Base-by-base conservation (phyloP, 1,140 invertebrate species). In the Zophobas atratus region DNA sequence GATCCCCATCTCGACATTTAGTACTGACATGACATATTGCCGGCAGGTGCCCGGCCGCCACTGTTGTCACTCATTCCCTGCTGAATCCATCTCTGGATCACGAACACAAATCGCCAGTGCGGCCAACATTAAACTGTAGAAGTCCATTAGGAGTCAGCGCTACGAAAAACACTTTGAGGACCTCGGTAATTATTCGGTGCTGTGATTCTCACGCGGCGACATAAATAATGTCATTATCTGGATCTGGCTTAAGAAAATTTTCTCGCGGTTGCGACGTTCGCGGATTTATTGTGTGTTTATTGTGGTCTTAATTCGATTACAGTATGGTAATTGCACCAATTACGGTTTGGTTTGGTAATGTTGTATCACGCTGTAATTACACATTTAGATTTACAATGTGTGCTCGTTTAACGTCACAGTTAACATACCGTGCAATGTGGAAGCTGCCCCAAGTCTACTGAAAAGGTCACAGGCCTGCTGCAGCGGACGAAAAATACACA, bases 371-470 rank as follows among this genome's bases (percentile, higher is more conserved):
- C 72, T 49, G 78, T 77, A 80, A 78, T 80, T 80, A 79, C 76
- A 78, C 70, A 80, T 81, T 78, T 72, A 81, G 74, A 80, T 81
- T 81, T 81, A 81, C 80, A 80, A 60, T 79, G 48, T 78, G 70
- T 53, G 76, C 57, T 63, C 72, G 77, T 67, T 81, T 77, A 81
- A 80, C 77, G 80, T 81, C 80, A 81, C 80, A 77, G 77, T 81
- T 81, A 81, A 80, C 76, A 81, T 81, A 81, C 78, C 78, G 73
- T 67, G 70, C 74, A 53, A 70, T 75, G 49, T 67, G 71, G 57
- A 39, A 70, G 32, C 75, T 57, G 73, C 74, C 75, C 53, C 48
- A 72, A 63, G 63, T 70, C 72, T 41, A 36, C 63, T 32, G 56
- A 73, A 76, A 20, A 76, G 79, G 76, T 77, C 79, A 76, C 76